phyloP scores from a whole-genome alignment of 2,888 invertebrate genomes.

The Temnothorax rugatulus region DNA sequence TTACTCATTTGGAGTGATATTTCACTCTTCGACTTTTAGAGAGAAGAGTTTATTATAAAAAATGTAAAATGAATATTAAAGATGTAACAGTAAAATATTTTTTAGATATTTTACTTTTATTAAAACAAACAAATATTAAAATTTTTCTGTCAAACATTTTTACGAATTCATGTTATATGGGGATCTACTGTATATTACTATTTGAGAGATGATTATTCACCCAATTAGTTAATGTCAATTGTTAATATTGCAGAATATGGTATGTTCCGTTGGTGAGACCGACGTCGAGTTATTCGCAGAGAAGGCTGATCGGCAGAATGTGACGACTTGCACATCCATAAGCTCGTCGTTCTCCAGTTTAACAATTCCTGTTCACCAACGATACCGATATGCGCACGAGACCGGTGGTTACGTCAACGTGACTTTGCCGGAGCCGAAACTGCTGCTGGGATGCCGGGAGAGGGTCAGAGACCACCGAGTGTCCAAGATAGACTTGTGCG shows the following conservation, averaged over 20 bases:
- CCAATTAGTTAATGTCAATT: neutral
- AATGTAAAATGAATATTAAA: too few relatives aligned
- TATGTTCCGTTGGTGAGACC: conserved; percentile 81
- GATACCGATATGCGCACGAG: conserved; percentile 79
- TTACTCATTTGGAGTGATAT: too few relatives aligned
- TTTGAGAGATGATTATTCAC: neutral
- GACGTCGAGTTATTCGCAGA: conserved; percentile 83
- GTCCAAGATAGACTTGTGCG: conserved; percentile 80
- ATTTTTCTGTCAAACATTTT: too few relatives aligned
- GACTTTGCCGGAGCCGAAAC: conserved; percentile 74
- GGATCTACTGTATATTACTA: neutral
- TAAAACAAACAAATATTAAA: too few relatives aligned
- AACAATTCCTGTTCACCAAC: conserved; percentile 81
- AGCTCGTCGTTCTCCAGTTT: conserved; percentile 61
- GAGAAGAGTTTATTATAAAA: too few relatives aligned
- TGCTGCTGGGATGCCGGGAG: conserved; percentile 81
- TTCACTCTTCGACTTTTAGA: too few relatives aligned
- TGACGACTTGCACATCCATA: conserved; percentile 78
- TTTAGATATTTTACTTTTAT: too few relatives aligned
- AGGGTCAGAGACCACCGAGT: conserved; percentile 78
- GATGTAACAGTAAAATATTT: too few relatives aligned
- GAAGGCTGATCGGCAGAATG: conserved; percentile 79
- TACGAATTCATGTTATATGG: too few relatives aligned
- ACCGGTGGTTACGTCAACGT: conserved; percentile 73
- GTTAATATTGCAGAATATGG: conserved; percentile 72